phyloP scores from a whole-genome alignment of 2,888 invertebrate genomes.

The Tipula helvola region DNA sequence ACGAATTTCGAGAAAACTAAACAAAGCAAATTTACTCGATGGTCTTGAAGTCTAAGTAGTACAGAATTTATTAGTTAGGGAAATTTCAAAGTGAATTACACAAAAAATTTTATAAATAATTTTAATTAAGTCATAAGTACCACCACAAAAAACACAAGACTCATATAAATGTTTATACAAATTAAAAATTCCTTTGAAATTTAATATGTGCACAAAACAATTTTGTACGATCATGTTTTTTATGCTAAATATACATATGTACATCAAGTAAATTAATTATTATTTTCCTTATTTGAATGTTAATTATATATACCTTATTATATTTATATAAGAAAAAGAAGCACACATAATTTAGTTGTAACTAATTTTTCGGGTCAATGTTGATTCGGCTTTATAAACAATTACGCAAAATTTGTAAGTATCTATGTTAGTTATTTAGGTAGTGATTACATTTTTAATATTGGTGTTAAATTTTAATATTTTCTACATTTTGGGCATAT shows the following conservation, averaged over 20 bases:
- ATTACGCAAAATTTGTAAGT: neutral
- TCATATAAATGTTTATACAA: neutral
- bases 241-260: neutral
- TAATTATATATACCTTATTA: neutral
- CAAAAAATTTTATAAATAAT: neutral
- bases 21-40: neutral
- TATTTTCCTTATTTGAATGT: neutral
- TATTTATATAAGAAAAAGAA: neutral
- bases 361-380: neutral
- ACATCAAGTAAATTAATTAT: neutral
- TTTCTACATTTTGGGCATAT: neutral
- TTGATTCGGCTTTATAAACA: neutral
- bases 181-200: neutral
- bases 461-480: neutral
- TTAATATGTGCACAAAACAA: neutral
- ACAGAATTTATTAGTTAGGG: neutral
- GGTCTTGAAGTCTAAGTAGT: neutral
- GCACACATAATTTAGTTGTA: neutral
- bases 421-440: neutral
- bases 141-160: neutral
- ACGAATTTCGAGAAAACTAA: neutral
- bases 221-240: neutral
- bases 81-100: neutral
- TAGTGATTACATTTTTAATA: neutral
- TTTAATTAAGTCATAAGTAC: neutral